Evolutionary conservation across 1,140 invertebrate genomes (phyloP), one percentile per base, ranked within the genome.

Genomic region (Drosophila novamexicana): DNA sequence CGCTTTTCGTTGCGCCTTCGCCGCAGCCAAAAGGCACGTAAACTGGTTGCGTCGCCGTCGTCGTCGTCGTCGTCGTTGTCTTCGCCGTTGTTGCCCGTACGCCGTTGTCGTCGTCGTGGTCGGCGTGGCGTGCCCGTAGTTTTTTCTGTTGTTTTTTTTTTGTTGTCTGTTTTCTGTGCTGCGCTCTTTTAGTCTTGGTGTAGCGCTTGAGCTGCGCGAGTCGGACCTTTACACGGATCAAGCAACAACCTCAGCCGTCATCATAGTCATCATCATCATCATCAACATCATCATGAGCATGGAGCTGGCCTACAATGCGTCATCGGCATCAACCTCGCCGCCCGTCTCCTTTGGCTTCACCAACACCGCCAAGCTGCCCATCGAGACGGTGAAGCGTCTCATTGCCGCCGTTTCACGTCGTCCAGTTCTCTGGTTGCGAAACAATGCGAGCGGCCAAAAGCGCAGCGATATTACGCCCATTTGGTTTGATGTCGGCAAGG

Each of bases 11-110:
- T 71, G 76, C 76, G 78, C 74, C 78, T 80, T 81, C 78, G 71
- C 75, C 72, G 62, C 62, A 76, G 82, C 82, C 81, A 89, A 84
- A 89, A 89, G 85, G 85, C 80, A 85, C 81, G 85, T 89, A 85
- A 90, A 86, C 86, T 88, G 86, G 86, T 90, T 81, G 81, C 57
- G 52, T 36, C 52, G 14, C 14, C 14, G 63, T 69, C 29, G 37
- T 57, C 54, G 54, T 29, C 40, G 45, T 22, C 45, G 45, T 49
- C 18, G 50, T 47, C 45, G 47, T 29, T 9, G 50, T 57, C 54
- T 39, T 18, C 16, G 37, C 32, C 52, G 47, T 69, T 59, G 47
- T 69, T 59, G 57, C 42, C 57, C 59, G 59, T 62, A 62, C 50
- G 53, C 65, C 68, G 68, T 52, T 64, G 68, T 78, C 70, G 56